Evolutionary conservation across 1,140 invertebrate species (phyloP), one percentile per base, ranked within the genome.

Genomic region (Propsilocerus akamusi): DNA sequence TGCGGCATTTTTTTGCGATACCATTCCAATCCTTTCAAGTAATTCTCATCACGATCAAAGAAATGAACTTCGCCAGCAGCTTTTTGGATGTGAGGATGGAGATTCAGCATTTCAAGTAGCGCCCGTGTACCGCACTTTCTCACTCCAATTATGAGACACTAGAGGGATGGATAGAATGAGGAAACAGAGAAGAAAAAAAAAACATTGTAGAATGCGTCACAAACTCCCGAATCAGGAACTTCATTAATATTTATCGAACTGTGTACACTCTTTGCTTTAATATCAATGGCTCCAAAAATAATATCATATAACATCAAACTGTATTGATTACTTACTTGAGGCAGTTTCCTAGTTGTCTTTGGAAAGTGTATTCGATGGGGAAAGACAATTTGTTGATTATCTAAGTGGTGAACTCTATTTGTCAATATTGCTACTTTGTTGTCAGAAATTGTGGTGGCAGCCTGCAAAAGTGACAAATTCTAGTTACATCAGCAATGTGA

Each of bases 61-160:
- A 94, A 95, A 64, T 95, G 90, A 4, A 93, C 85, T 67, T 95
- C 91, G 12, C 89, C 83, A 10, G 86, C 85, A 5, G 89, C 87
- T 60, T 92, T 93, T 64, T 90, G 87, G 26, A 96, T 81, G 68
- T 86, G 77, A 10, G 90, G 89, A 68, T 97, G 92, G 7, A 95
- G 72, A 60, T 88, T 88, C 23, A 97, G 74, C 85, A 95, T 95
- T 69, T 96, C 92, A 24, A 97, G 76, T 1, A 97, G 71, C 2
- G 92, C 92, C 28, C 91, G 68, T 0, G 92, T 97, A 23, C 92
- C 92, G 60, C 90, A 91, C 67, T 97, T 97, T 54, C 92, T 75
- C 25, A 92, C 90, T 28, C 92, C 90, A 56, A 96, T 83, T 56
- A 97, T 95, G 53, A 97, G 81, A 8, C 88, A 88, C 73, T 90